Percentiles rank a stretch among this genome's conserved stretches.
phyloP scores from a whole-genome alignment of 2,113 vertebrate species.

The Leptosomus discolor region DNA sequence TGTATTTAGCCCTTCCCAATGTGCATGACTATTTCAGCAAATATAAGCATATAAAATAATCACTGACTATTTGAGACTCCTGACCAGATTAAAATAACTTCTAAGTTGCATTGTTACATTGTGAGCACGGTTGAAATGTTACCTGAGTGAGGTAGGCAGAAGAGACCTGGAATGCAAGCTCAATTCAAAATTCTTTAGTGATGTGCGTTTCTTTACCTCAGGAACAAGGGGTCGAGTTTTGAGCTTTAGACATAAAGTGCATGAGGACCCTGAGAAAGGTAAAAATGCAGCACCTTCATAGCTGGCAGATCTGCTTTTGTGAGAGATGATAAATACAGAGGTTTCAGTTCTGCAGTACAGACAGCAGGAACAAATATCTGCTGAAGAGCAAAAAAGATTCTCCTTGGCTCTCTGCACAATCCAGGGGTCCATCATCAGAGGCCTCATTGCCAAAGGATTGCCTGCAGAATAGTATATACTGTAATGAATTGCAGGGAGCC shows the following conservation, averaged over 20 bases:
- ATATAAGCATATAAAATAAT: not conserved
- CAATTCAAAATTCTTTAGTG: not conserved
- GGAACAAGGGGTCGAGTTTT: not conserved
- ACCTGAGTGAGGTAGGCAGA: not conserved
- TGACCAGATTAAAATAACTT: not conserved
- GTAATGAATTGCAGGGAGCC: not conserved
- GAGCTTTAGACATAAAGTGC: not conserved
- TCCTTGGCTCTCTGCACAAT: not conserved
- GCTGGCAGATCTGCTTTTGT: not conserved
- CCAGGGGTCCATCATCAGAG: not conserved
- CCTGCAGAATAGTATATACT: not conserved
- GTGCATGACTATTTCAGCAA: not conserved
- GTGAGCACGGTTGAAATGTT: not conserved
- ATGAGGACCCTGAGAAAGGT: not conserved
- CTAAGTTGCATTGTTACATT: not conserved
- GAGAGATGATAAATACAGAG: not conserved
- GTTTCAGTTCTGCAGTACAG: not conserved
- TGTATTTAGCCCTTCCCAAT: not conserved
- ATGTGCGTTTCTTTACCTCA: not conserved
- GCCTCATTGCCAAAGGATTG: not conserved
- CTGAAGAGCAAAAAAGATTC: not conserved
- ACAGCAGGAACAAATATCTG: not conserved
- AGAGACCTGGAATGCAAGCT: not conserved
- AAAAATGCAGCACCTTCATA: not conserved
- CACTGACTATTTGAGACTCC: not conserved